Base-by-base conservation (phyloP, 1,140 invertebrate species). In the Eurosta solidaginis region DNA sequence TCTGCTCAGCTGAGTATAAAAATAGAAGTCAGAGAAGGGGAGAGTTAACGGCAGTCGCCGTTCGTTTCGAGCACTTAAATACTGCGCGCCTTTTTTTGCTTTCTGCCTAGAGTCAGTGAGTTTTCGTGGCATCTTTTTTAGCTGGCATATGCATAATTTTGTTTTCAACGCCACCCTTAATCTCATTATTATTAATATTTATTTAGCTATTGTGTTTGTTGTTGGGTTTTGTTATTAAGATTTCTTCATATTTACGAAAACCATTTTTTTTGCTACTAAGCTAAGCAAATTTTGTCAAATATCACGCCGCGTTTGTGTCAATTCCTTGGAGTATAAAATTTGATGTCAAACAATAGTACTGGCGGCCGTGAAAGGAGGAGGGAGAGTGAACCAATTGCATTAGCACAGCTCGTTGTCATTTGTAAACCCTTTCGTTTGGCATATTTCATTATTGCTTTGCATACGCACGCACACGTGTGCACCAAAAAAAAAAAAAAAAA, bases 321-420 rank as follows among this genome's bases (percentile, higher is more conserved):
- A 68, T 22, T 68, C 33, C 33, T 9, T 68, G n/a, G 59, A 68
- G 59, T 68, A 68, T 42, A 68, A 9, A 68, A 68, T 68, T 68
- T 40, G 0, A 22, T 12, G 22, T 14, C n/a, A 29, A 68, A 40
- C 59, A 54, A 22, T 10, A 68, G 40, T 42, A 40, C n/a, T n/a
- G n/a, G n/a, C n/a, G n/a, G 33, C 12, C n/a, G 27, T 59, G 59
- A 22, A 20, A 9, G 3, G 59, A 1, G 59, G 12, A 1, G 3
- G 3, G 59, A 1, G 59, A 4, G 2, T 4, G n/a, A 10, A 3
- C 3, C 45, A 9, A 5, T 22, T 36, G 59, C 49, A 52, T n/a
- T n/a, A n/a, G n/a, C n/a, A 5, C 12, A 52, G 49, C 4, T 5
- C n/a, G 49, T 5, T 6, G 49, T 33, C 20, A 10, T 29, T 36